Evolutionary conservation across 2,888 invertebrate species (phyloP).

Genomic region (Azorinus chamasolen): DNA sequence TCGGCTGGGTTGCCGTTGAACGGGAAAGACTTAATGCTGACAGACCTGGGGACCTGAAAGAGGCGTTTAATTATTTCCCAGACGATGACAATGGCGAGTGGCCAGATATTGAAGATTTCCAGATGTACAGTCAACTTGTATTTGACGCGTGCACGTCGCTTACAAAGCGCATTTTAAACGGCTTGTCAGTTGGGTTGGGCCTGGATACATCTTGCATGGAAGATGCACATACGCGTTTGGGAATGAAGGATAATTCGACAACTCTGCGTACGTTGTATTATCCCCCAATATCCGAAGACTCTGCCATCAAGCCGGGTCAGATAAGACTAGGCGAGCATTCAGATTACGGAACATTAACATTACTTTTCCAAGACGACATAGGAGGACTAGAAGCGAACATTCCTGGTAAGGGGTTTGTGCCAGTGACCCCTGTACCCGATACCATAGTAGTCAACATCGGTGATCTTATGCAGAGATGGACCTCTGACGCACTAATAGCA

Average conservation of each 20-base stretch:
- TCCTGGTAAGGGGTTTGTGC: constrained; percentile 89
- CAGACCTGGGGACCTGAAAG: constrained; percentile 55
- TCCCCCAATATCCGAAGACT: constrained; percentile 20
- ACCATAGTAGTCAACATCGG: constrained; percentile 92
- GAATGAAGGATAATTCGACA: constrained; percentile 17
- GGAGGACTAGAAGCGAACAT: constrained; percentile 67
- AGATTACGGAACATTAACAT: constrained; percentile 71
- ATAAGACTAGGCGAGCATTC: constrained; percentile 73
- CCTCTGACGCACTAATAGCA: constrained; percentile 90
- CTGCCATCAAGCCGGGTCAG: constrained; percentile 65
- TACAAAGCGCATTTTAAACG: constrained; percentile 23
- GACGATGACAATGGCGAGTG: constrained; percentile 19
- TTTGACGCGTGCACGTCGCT: constrained; percentile 31
- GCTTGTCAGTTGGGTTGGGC: constrained; percentile 33
- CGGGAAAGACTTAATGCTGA: constrained; percentile 46
- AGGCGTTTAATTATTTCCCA: constrained; percentile 54
- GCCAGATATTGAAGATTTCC: constrained; percentile 47
- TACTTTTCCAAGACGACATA: constrained; percentile 71
- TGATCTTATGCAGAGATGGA: constrained; percentile 92
- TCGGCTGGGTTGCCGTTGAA: constrained; percentile 50
- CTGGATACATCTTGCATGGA: constrained; percentile 18
- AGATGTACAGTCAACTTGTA: constrained; percentile 6
- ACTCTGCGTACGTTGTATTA: constrained; percentile 33
- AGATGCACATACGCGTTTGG: constrained; percentile 26
- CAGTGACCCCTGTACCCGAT: constrained; percentile 92